phyloP scores from a whole-genome alignment of 2,113 vertebrate species.

The Manacus vitellinus region DNA sequence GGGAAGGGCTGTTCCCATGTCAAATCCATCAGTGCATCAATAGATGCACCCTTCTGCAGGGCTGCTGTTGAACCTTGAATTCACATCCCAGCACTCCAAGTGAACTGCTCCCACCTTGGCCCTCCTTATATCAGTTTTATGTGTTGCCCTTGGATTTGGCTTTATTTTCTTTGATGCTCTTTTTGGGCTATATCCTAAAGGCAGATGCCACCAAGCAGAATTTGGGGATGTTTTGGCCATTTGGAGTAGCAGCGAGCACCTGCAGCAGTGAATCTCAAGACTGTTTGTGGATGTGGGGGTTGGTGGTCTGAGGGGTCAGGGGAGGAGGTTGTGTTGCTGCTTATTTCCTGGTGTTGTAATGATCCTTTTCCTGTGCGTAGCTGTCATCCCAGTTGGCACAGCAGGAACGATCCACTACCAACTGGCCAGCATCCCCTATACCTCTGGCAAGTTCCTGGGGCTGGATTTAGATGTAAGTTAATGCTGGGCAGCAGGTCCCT shows the following conservation, averaged over 20 bases:
- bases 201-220: neutral
- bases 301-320: neutral
- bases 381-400: neutral
- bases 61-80: neutral
- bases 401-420: constrained; percentile 12
- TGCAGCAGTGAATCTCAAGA: rapidly evolving
- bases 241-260: neutral
- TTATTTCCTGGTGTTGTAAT: neutral
- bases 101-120: rapidly evolving
- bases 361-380: neutral
- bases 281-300: neutral
- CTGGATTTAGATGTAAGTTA: constrained; percentile 41
- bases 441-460: neutral
- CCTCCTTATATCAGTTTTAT: neutral
- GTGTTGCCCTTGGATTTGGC: neutral
- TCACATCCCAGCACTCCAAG: neutral
- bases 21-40: rapidly evolving
- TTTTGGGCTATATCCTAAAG: neutral
- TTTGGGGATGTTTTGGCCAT: neutral
- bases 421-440: neutral
- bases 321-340: neutral
- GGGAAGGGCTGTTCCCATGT: rapidly evolving
- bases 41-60: too few species aligned
- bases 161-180: rapidly evolving
- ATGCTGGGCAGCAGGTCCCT: neutral